phyloP scores from a whole-genome alignment of 2,113 vertebrate genomes.

The Etheostoma spectabile region DNA sequence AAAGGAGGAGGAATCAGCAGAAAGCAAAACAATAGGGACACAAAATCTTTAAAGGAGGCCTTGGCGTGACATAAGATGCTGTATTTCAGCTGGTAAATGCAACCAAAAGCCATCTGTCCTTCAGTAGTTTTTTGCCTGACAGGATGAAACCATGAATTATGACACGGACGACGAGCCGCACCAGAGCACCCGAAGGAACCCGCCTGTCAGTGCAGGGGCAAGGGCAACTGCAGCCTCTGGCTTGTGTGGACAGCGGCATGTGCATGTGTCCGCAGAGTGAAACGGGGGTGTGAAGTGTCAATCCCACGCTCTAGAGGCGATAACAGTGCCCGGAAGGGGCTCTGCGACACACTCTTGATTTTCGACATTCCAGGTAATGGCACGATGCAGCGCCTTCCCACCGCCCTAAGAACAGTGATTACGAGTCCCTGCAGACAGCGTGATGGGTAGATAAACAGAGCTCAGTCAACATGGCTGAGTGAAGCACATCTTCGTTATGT shows the following conservation, averaged over 20 bases:
- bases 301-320: slow-evolving; percentile 50
- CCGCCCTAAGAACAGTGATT: slow-evolving; percentile 24
- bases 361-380: slow-evolving; percentile 75
- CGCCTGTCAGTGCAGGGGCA: slow-evolving; percentile 26
- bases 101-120: not conserved
- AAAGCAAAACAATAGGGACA: slow-evolving; percentile 13
- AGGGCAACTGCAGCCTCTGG: slow-evolving; percentile 44
- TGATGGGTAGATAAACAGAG: slow-evolving; percentile 40
- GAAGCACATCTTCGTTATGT: not conserved
- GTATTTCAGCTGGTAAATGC: slow-evolving; percentile 7
- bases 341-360: slow-evolving; percentile 31
- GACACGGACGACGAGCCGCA: slow-evolving; percentile 17
- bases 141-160: slow-evolving; percentile 20
- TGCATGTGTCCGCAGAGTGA: not conserved
- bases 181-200: slow-evolving; percentile 13
- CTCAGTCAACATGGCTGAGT: not conserved
- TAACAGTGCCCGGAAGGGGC: slow-evolving; percentile 36
- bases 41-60: slow-evolving; percentile 17
- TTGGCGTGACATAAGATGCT: not conserved
- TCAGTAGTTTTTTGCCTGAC: not conserved
- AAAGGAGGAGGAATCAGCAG: slow-evolving; percentile 14
- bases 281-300: slow-evolving; percentile 50
- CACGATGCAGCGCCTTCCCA: slow-evolving; percentile 22
- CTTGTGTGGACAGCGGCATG: slow-evolving; percentile 26
- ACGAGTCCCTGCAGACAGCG: slow-evolving; percentile 21